Base-by-base conservation (phyloP, 1,140 invertebrate genomes). In the Caerostris extrusa region DNA sequence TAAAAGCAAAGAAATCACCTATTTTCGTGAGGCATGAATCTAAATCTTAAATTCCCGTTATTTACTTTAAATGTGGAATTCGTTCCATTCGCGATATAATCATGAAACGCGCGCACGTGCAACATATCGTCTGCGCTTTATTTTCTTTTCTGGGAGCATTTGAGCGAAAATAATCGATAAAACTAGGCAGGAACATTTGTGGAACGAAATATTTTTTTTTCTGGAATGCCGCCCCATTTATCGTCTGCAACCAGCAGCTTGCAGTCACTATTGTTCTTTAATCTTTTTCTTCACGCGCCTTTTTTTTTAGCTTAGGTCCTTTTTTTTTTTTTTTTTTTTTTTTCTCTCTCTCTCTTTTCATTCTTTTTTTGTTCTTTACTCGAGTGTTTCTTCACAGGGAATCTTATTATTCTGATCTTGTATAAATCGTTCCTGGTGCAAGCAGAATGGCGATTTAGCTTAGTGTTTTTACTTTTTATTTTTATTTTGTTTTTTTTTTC, bases 241-340 rank as follows among this genome's bases (percentile, higher is more conserved):
- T 92, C 90, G 90, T 92, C 61, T 85, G 82, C 58, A 85, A 85
- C 81, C 90, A 85, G 81, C 90, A 92, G 90, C 90, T 92, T 92
- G 90, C 90, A 92, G 90, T 92, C 90, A 92, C 90, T 92, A 92
- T 92, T 92, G 90, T 92, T 92, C 90, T 92, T 85, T 92, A 92
- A 92, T 92, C 90, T 92, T 92, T 92, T 92, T 92, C 90, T 92
- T 92, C 77, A 34, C 90, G 81, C 90, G 34, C 34, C 69, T 83
- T 92, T 55, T 92, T 92, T 85, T 92, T 60, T 34, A 8, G 3
- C 14, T 91, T 60, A 50, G 14, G 57, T 17, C 6, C 12, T 50
- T 55, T 67, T 56, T 69, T 90, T 71, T 90, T 71, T 56, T 0
- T 53, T n/a, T 55, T 67, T 50, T 56, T 34, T 8, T 58, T n/a